These are phyloP conservation scores for Nestor notabilis DNA, from an alignment of 2,113 vertebrate genomes.

Conservation along the genomic window DNA sequence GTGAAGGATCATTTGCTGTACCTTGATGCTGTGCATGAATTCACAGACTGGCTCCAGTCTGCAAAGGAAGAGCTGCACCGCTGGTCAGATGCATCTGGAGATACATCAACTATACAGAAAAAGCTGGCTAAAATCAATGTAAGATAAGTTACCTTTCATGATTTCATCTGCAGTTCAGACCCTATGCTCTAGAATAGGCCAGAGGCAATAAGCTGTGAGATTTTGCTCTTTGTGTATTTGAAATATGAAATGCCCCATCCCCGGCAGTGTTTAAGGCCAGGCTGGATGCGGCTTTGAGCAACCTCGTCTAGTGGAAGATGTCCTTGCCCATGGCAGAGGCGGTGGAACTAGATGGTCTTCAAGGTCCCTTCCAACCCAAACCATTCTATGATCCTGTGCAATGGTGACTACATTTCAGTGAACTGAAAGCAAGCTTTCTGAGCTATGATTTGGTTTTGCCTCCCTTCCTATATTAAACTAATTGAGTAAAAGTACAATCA, in stretches of 20 bases:
- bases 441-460: background rate
- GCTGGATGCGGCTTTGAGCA: background rate
- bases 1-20: slow-evolving; percentile 94
- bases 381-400: background rate
- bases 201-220: background rate
- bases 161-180: background rate
- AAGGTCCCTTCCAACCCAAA: background rate
- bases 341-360: background rate
- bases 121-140: slow-evolving; percentile 91
- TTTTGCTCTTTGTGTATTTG: background rate
- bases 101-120: slow-evolving; percentile 81
- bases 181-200: background rate
- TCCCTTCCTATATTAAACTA: background rate
- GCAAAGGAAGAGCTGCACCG: slow-evolving; percentile 96
- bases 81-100: slow-evolving; percentile 91
- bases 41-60: slow-evolving; percentile 94
- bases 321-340: background rate
- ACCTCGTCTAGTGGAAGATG: background rate
- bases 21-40: slow-evolving; percentile 90
- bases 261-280: background rate
- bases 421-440: background rate
- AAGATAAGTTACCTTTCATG: slow-evolving; percentile 34
- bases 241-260: background rate
- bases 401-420: background rate
- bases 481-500: background rate